These are phyloP conservation scores for Hoplostethus atlanticus DNA, from an alignment of 2,797 vertebrate species.

Conservation along the genomic window DNA sequence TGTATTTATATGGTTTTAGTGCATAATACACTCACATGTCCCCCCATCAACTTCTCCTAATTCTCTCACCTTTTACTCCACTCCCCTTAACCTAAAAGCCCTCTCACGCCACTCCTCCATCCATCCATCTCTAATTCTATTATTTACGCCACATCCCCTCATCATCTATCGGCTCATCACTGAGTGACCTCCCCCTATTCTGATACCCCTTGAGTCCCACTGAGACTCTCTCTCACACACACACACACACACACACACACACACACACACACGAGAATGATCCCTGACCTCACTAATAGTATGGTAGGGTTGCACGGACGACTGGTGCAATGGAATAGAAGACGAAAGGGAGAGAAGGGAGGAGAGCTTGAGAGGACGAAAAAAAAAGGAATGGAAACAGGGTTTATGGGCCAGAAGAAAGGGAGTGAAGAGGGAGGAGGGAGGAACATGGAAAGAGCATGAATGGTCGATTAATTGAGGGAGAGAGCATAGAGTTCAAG, in stretches of 20 bases:
- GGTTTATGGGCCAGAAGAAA: not conserved
- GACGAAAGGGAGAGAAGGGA: not conserved
- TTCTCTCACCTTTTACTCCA: slow-evolving; percentile 32
- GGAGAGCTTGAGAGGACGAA: not conserved
- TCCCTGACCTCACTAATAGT: no score
- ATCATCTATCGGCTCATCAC: not conserved
- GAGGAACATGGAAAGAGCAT: not conserved
- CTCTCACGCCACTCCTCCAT: slow-evolving; percentile 9
- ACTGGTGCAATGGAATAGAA: not conserved
- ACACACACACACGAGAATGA: no score
- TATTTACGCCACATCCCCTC: slow-evolving; percentile 8
- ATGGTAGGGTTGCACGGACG: no score
- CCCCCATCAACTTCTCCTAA: slow-evolving; percentile 9
- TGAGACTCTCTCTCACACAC: not conserved
- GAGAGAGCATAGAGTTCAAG: no score
- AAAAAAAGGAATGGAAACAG: not conserved
- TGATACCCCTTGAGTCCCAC: not conserved
- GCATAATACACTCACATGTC: slow-evolving; percentile 35
- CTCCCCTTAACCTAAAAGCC: slow-evolving; percentile 22
- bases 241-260: no score
- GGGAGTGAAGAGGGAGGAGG: not conserved
- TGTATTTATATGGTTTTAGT: slow-evolving; percentile 26
- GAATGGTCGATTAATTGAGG: not conserved
- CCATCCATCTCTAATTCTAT: slow-evolving; percentile 1
- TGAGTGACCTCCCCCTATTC: not conserved